Evolutionary conservation across 1,140 invertebrate genomes (phyloP), one percentile per base, ranked within the genome.

Genomic region (Rhyacophila brunnea): DNA sequence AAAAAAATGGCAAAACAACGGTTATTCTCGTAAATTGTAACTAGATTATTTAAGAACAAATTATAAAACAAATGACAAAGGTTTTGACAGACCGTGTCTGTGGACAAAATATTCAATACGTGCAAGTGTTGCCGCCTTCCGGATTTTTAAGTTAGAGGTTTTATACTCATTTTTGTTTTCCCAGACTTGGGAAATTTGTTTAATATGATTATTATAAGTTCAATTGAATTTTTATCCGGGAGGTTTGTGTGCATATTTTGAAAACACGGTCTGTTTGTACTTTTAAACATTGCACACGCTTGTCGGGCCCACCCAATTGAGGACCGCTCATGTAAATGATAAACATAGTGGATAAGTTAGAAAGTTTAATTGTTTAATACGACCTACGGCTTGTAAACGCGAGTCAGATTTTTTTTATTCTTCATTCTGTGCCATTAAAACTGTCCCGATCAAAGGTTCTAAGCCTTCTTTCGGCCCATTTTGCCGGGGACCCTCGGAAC

Each of bases 251-350:
- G 62, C 62, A 38, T 64, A 64, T 64, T 60, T 60, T 60, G 58
- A 32, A 53, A 54, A 64, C 62, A 64, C 58, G 54, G 48, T 60
- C 40, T 38, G 53, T 53, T 13, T 7, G 1, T 13, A 10, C 15
- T 53, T 60, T 64, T 60, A 59, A 52, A 20, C 52, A 59, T 60
- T 64, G 62, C 62, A 64, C 62, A 64, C 51, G 54, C 49, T 53
- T 62, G 34, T 52, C 36, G 7, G 53, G 48, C 60, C 45, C 20
- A 20, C 50, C 15, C 32, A 15, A 28, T 9, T n/a, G n/a, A n/a
- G 34, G 46, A 45, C 52, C 47, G 47, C 52, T 17, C 23, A 36
- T 50, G 47, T 35, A 40, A 36, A 38, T 45, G 17, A 45, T 56
- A 47, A 38, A 38, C 18, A 3, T 56, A 47, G 36, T 10, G 4